These are phyloP conservation scores for Nettapus auritus DNA, from an alignment of 2,113 vertebrate species.

Conservation along the genomic window DNA sequence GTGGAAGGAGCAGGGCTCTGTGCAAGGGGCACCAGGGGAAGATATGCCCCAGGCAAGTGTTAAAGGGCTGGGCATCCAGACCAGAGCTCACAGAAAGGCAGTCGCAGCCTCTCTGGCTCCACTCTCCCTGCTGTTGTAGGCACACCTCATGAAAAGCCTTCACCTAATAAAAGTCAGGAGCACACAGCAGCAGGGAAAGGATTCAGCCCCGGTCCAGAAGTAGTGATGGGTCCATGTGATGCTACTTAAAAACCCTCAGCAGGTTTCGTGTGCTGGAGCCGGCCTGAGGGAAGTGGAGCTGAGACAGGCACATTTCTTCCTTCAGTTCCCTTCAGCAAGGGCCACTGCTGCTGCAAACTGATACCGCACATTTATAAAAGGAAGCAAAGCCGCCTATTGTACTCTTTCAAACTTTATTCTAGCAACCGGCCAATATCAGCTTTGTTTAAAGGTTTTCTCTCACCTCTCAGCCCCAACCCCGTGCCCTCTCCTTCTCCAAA, in stretches of 20 bases:
- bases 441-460: not conserved
- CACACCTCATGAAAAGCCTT: not conserved
- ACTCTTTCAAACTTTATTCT: not conserved
- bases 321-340: not conserved
- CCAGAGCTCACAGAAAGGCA: not conserved
- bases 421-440: not conserved
- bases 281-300: not conserved
- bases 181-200: not conserved
- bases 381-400: not conserved
- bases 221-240: not conserved
- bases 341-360: not conserved
- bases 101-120: not conserved
- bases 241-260: not conserved
- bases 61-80: not conserved
- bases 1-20: not conserved
- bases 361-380: not conserved
- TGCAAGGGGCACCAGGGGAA: not conserved
- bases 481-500: not conserved
- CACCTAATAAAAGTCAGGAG: not conserved
- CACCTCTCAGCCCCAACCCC: not conserved
- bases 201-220: rapidly evolving
- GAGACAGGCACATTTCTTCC: not conserved
- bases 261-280: not conserved
- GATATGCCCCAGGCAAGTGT: no score
- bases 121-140: not conserved